Percentiles rank a stretch among this genome's conserved stretches.
These are phyloP conservation scores for Anaspis maculata DNA, from an alignment of 2,888 invertebrate genomes.

Conservation along the genomic window DNA sequence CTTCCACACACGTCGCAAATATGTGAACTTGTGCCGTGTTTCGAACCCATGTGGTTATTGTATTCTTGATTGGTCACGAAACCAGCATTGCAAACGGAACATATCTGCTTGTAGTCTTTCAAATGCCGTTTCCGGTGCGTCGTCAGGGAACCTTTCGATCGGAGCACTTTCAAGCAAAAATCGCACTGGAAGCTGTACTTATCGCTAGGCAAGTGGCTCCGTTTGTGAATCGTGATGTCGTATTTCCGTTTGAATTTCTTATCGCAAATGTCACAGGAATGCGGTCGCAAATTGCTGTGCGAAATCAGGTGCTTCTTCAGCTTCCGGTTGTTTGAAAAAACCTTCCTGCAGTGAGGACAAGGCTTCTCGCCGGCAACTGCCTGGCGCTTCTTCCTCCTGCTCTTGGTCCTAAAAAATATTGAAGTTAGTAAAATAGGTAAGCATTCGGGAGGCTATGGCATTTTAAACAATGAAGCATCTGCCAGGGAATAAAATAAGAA, in stretches of 20 bases:
- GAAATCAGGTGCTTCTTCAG: background rate
- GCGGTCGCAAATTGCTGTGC: background rate
- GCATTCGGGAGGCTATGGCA: too few relatives aligned
- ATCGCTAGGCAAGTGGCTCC: too few relatives aligned
- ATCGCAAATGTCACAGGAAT: background rate
- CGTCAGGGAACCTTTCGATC: slow-evolving; percentile 32
- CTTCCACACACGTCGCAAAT: slow-evolving; percentile 29
- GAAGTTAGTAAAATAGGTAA: too few relatives aligned
- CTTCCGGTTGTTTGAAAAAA: background rate
- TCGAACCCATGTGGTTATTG: slow-evolving; percentile 26
- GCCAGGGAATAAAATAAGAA: too few relatives aligned
- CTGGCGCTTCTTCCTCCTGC: too few relatives aligned
- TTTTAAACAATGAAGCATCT: too few relatives aligned
- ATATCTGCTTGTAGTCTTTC: slow-evolving; percentile 47
- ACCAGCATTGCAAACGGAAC: slow-evolving; percentile 30
- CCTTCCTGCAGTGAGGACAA: background rate
- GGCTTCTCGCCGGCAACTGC: too few relatives aligned
- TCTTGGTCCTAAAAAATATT: too few relatives aligned
- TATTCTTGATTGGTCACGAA: slow-evolving; percentile 30
- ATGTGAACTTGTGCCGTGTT: slow-evolving; percentile 24
- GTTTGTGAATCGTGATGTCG: too few relatives aligned
- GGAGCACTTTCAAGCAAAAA: slow-evolving; percentile 45
- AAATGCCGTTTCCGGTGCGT: slow-evolving; percentile 48
- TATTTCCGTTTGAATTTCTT: too few relatives aligned
- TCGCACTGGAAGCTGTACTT: too few relatives aligned